Percentiles rank a stretch among this genome's conserved stretches.
Evolutionary conservation across 2,797 vertebrate genomes (phyloP).

Genomic region (Dermochelys coriacea): DNA sequence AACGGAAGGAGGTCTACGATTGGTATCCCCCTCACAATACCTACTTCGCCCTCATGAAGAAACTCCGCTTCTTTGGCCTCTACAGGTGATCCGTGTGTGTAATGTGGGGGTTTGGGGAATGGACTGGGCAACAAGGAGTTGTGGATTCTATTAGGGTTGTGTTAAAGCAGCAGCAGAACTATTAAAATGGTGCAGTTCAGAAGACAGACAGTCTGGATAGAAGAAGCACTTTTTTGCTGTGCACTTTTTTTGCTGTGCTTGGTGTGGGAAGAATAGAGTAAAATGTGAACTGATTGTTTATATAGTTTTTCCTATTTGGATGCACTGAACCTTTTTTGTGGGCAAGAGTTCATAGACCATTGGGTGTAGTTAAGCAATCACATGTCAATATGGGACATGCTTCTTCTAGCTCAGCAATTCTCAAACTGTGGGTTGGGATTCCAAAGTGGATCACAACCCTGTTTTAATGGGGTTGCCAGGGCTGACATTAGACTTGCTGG

Average conservation of each 20-base stretch:
- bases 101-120: neutral
- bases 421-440: too few species aligned
- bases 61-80: conserved; percentile 89
- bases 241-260: neutral
- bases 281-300: neutral
- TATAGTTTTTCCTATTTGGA: neutral
- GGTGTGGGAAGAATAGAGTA: neutral
- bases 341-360: neutral
- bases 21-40: conserved; percentile 95
- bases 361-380: neutral
- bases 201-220: fast-evolving
- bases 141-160: neutral
- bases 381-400: neutral
- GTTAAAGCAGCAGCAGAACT: neutral
- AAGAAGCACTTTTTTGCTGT: fast-evolving
- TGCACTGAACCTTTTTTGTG: neutral
- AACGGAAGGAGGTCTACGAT: conserved; percentile 87
- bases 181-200: neutral
- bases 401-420: neutral
- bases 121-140: neutral
- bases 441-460: too few species aligned
- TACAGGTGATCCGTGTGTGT: conserved; percentile 86
- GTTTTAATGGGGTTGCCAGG: too few species aligned
- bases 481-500: too few species aligned
- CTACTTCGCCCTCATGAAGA: conserved; percentile 89